Conservation (phyloP, 2,888 invertebrate species). For the Lamellibrachia satsuma region DNA sequence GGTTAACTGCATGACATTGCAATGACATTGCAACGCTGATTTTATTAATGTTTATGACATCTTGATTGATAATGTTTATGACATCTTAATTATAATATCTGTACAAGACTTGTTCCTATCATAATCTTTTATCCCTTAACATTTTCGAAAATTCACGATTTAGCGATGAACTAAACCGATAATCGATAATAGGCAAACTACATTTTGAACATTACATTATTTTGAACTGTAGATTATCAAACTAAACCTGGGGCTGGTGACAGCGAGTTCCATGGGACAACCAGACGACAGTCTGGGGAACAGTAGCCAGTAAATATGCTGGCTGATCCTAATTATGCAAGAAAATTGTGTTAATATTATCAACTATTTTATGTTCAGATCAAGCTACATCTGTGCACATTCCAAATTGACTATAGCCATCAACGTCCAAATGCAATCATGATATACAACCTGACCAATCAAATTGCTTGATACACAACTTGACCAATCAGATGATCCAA, state of each 20-base stretch:
- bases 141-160: too few species aligned
- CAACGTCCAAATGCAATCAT: background rate
- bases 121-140: too few species aligned
- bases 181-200: too few species aligned
- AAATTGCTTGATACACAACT: background rate
- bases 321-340: background rate
- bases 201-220: too few species aligned
- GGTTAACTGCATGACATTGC: background rate
- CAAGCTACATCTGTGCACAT: background rate
- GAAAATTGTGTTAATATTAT: background rate
- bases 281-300: slow-evolving; percentile 28
- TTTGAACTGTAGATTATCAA: background rate
- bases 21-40: slow-evolving; percentile 18
- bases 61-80: too few species aligned
- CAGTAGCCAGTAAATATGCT: background rate
- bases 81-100: too few species aligned
- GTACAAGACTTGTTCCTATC: too few species aligned
- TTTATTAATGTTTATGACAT: too few species aligned
- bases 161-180: too few species aligned
- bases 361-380: background rate
- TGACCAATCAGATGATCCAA: background rate
- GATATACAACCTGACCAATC: slow-evolving; percentile 5
- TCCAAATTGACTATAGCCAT: background rate
- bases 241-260: background rate
- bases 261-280: too few species aligned